phyloP scores from a whole-genome alignment of 1,140 invertebrate species.

The Metaphire vulgaris region DNA sequence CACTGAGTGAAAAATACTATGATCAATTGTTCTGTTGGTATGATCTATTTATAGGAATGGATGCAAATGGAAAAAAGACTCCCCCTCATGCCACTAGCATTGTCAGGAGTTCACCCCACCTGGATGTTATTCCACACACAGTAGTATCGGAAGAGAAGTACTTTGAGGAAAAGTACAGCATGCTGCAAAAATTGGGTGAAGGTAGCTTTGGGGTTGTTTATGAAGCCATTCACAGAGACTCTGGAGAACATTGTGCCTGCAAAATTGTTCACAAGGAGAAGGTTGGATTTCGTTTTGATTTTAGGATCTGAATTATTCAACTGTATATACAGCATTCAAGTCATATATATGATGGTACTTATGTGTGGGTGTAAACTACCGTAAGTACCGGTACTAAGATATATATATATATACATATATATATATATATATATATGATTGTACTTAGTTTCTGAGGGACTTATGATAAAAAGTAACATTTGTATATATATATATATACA shows the following conservation, averaged over 20 bases:
- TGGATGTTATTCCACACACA: conserved; percentile 39
- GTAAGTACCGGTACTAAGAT: too few relatives aligned
- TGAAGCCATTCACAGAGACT: conserved; percentile 48
- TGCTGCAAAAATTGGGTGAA: conserved; percentile 51
- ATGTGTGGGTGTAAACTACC: too few relatives aligned
- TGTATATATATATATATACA: too few relatives aligned
- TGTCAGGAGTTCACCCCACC: not conserved
- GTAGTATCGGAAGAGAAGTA: conserved; percentile 44
- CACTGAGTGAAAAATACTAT: too few relatives aligned
- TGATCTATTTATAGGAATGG: not conserved
- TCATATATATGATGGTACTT: conserved; percentile 3
- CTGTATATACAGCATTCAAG: too few relatives aligned
- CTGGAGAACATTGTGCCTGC: conserved; percentile 53
- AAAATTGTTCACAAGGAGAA: conserved; percentile 57
- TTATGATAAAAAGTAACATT: too few relatives aligned
- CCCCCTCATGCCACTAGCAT: not conserved
- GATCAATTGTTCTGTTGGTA: too few relatives aligned
- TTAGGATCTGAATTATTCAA: too few relatives aligned
- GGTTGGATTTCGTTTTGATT: too few relatives aligned
- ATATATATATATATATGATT: too few relatives aligned
- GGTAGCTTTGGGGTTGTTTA: conserved; percentile 57
- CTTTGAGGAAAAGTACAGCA: conserved; percentile 41
- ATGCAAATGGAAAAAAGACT: not conserved
- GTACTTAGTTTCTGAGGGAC: too few relatives aligned
- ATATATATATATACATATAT: too few relatives aligned